A percentile compares a stretch with the other conserved stretches of the same genome.
These are phyloP conservation scores for Phalanger gymnotis DNA, from an alignment of 2,797 vertebrate genomes.

Conservation along the genomic window DNA sequence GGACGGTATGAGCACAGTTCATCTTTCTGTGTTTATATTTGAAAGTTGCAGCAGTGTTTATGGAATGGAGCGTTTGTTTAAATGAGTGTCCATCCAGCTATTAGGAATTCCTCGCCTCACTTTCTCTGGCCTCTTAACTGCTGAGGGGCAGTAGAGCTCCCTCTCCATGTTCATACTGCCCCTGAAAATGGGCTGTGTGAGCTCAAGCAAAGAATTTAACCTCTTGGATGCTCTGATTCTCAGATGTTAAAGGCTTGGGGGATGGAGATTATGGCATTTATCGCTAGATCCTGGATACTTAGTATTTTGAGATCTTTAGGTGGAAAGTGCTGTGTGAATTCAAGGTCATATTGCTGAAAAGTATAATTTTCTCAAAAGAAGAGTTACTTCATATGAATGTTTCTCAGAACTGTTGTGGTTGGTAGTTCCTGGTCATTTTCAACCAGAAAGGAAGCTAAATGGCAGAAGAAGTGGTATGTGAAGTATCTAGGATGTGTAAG, in stretches of 20 bases:
- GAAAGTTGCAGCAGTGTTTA: constrained; percentile 84
- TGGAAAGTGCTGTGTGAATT: constrained; percentile 29
- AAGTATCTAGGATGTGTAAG: constrained; percentile 16
- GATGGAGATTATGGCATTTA: constrained; percentile 38
- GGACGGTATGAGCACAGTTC: constrained; percentile 84
- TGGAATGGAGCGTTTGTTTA: constrained; percentile 85
- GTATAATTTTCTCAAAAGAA: constrained; percentile 21
- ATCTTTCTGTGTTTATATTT: constrained; percentile 86
- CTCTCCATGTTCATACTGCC: constrained; percentile 58
- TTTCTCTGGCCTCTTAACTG: constrained; percentile 73
- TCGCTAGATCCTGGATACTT: constrained; percentile 36
- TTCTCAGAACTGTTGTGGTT: constrained; percentile 30
- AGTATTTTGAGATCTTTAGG: constrained; percentile 11
- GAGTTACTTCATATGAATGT: constrained; percentile 11
- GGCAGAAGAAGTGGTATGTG: background rate
- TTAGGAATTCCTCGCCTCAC: constrained; percentile 79
- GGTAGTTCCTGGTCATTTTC: constrained; percentile 15
- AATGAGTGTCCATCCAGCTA: constrained; percentile 79
- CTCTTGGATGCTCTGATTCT: constrained; percentile 11
- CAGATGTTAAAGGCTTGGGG: constrained; percentile 16
- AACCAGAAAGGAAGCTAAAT: constrained; percentile 19
- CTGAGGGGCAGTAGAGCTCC: constrained; percentile 68
- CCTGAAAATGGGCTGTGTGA: background rate
- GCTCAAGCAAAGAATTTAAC: constrained; percentile 39
- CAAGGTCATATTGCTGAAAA: constrained; percentile 24